Percentiles rank a stretch among this genome's conserved stretches.
These are phyloP conservation scores for Platichthys stellatus DNA, from an alignment of 2,113 vertebrate genomes.

Conservation along the genomic window DNA sequence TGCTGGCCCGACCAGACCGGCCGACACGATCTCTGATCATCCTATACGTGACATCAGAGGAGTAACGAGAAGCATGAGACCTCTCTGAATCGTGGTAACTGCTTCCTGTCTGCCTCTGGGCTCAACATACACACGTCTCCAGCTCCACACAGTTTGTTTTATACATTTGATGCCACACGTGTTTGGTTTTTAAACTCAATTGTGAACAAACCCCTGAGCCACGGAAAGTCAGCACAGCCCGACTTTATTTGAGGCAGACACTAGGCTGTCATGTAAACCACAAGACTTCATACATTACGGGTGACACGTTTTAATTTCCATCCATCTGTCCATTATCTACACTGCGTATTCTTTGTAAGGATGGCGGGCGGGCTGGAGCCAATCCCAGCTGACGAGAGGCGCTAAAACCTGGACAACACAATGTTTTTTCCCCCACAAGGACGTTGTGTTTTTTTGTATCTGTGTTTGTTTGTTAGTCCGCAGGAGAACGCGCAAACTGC, in stretches of 20 bases:
- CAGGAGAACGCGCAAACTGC: no score
- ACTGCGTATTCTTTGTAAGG: no score
- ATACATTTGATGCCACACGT: neutral
- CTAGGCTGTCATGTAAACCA: conserved; percentile 40
- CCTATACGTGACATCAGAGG: neutral
- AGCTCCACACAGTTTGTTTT: neutral
- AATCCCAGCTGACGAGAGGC: no score
- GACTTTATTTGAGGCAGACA: neutral
- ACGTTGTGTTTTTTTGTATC: no score
- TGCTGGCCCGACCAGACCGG: neutral
- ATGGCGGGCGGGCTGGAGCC: no score
- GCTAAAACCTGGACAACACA: no score
- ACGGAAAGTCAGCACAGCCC: neutral
- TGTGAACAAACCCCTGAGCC: neutral
- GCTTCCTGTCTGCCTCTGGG: neutral
- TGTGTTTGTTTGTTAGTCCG: no score
- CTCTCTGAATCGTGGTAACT: neutral
- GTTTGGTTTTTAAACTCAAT: conserved; percentile 2
- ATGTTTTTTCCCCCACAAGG: no score
- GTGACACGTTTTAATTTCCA: neutral
- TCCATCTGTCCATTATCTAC: neutral
- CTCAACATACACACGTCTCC: neutral
- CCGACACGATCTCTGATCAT: neutral
- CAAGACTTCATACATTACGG: neutral
- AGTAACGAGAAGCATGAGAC: neutral